These are phyloP conservation scores for Phaethornis superciliosus DNA, from an alignment of 2,113 vertebrate genomes.

Conservation along the genomic window DNA sequence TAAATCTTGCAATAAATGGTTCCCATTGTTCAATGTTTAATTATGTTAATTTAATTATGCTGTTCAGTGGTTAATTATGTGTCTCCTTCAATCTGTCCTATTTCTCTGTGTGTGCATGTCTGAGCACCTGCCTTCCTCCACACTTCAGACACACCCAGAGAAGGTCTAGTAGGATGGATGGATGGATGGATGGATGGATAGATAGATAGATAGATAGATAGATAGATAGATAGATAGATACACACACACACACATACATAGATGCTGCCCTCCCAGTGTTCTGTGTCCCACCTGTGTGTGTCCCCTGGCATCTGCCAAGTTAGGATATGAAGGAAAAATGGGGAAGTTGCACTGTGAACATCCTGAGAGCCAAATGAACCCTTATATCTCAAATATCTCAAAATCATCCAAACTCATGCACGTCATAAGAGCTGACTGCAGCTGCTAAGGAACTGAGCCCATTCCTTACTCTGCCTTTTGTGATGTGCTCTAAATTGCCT, in stretches of 20 bases:
- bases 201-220: too few species aligned
- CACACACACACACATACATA: too few species aligned
- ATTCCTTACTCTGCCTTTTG: background rate
- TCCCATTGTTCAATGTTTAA: background rate
- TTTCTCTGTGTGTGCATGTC: background rate
- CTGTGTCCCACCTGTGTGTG: background rate
- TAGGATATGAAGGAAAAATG: conserved; percentile 43
- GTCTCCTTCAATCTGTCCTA: background rate
- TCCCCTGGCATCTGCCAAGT: conserved; percentile 18
- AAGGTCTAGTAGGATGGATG: conserved; percentile 21
- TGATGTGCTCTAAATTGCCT: background rate
- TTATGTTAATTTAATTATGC: background rate
- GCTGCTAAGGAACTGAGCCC: background rate
- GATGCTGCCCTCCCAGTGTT: background rate
- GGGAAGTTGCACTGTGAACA: background rate
- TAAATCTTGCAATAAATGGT: background rate
- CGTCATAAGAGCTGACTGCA: background rate
- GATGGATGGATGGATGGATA: background rate
- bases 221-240: too few species aligned
- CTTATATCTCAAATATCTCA: background rate
- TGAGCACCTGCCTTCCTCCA: background rate
- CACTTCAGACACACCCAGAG: background rate
- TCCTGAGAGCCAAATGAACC: background rate
- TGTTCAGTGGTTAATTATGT: conserved; percentile 50
- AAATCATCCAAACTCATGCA: background rate